Percentiles rank a stretch among this genome's conserved stretches.
phyloP scores from a whole-genome alignment of 2,888 invertebrate species.

The Leptopilina myrica region DNA sequence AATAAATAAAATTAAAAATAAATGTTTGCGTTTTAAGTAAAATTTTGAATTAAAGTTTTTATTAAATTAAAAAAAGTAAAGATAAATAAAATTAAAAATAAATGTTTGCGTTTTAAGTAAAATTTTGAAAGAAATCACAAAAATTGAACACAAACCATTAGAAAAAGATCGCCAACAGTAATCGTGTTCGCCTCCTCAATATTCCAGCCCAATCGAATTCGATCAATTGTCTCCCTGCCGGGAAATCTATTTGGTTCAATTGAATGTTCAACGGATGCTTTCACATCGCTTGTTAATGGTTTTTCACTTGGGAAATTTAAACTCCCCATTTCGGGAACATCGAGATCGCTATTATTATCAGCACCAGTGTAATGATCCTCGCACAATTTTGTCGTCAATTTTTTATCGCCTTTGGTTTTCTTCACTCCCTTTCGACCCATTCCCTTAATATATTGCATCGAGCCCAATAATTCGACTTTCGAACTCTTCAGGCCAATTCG shows the following conservation, averaged over 20 bases:
- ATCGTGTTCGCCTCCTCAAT: constrained; percentile 85
- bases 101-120: too few relatives aligned
- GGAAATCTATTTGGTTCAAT: constrained; percentile 70
- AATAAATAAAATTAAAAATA: too few relatives aligned
- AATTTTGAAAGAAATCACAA: too few relatives aligned
- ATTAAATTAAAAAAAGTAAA: too few relatives aligned
- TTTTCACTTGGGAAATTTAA: constrained; percentile 76
- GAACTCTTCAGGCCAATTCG: constrained; percentile 81
- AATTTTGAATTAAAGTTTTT: too few relatives aligned
- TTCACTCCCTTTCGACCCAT: constrained; percentile 74
- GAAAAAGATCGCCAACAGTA: constrained; percentile 92
- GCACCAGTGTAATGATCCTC: constrained; percentile 62
- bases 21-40: too few relatives aligned
- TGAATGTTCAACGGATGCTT: constrained; percentile 60
- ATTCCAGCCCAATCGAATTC: constrained; percentile 85
- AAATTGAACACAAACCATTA: constrained; percentile 82
- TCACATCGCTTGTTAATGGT: constrained; percentile 72
- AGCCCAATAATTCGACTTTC: constrained; percentile 77
- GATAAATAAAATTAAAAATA: too few relatives aligned
- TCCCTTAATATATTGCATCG: constrained; percentile 72
- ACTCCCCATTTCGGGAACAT: constrained; percentile 71
- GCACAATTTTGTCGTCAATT: constrained; percentile 57
- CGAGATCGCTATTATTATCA: constrained; percentile 81
- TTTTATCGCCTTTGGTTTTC: constrained; percentile 74
- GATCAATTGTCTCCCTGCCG: constrained; percentile 75